Percentiles rank a stretch among this genome's conserved stretches.
Conservation (phyloP, 2,113 vertebrate genomes). For the Spea bombifrons region DNA sequence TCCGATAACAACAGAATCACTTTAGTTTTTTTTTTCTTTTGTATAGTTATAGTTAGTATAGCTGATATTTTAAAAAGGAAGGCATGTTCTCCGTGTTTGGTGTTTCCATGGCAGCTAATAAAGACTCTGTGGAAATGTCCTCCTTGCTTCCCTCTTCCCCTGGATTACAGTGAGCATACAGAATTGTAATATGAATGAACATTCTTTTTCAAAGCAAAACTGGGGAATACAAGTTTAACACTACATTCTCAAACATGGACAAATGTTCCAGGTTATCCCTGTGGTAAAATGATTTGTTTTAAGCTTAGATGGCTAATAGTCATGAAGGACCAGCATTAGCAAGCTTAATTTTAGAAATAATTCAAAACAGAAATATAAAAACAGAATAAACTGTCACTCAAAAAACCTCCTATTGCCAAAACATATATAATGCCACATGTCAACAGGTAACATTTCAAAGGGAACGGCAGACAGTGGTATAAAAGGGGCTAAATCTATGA, state of each 20-base stretch:
- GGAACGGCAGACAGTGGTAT: no score
- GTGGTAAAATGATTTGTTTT: not conserved
- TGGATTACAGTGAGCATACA: constrained; percentile 8
- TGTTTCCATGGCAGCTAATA: constrained; percentile 29
- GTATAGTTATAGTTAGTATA: constrained; percentile 2
- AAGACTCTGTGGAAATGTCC: constrained; percentile 16
- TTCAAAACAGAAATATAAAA: no score
- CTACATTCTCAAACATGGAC: not conserved
- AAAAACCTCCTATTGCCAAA: no score
- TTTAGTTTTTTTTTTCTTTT: not conserved
- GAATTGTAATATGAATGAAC: not conserved
- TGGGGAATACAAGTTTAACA: not conserved
- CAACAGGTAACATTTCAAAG: no score
- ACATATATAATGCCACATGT: no score
- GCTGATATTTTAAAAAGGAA: constrained; percentile 2
- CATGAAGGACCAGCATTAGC: no score
- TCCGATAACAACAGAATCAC: not conserved
- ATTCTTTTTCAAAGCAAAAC: not conserved
- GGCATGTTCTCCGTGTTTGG: not conserved
- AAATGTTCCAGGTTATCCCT: not conserved
- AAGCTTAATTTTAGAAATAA: no score
- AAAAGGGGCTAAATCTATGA: no score
- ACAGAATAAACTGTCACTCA: no score
- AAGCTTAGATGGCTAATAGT: not conserved
- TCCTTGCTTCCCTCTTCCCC: constrained; percentile 22